Evolutionary conservation across 2,797 vertebrate genomes (phyloP).

Genomic region (Tiaroga cobitis): DNA sequence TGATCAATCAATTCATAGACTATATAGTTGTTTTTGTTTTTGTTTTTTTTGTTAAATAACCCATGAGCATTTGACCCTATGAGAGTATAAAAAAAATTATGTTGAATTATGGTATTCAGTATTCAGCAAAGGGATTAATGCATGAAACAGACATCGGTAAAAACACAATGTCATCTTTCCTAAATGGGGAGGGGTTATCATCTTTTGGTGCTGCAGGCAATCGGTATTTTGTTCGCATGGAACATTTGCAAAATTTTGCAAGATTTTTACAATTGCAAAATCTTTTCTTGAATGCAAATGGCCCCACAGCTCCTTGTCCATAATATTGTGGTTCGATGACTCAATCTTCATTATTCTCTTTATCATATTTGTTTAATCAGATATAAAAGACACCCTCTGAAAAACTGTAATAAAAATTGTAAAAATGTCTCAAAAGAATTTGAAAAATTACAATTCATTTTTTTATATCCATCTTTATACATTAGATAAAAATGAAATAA

Average conservation of each 20-base stretch:
- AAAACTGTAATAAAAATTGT: neutral
- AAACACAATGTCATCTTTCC: slow-evolving; percentile 1
- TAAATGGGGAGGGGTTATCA: neutral
- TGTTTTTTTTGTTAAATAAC: neutral
- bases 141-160: neutral
- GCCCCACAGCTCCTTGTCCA: neutral
- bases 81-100: neutral
- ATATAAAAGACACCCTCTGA: neutral
- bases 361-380: neutral
- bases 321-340: slow-evolving; percentile 1
- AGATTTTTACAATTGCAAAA: neutral
- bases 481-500: neutral
- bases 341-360: neutral
- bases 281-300: neutral
- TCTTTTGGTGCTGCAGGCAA: neutral
- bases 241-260: no score
- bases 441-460: neutral
- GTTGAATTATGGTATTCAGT: neutral
- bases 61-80: neutral
- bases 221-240: neutral
- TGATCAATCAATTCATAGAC: no score
- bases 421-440: neutral
- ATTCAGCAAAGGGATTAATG: neutral
- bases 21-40: neutral
- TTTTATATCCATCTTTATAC: neutral